These are phyloP conservation scores for Porites evermanni DNA, from an alignment of 92 coral and sea anemone genomes.

Conservation along the genomic window DNA sequence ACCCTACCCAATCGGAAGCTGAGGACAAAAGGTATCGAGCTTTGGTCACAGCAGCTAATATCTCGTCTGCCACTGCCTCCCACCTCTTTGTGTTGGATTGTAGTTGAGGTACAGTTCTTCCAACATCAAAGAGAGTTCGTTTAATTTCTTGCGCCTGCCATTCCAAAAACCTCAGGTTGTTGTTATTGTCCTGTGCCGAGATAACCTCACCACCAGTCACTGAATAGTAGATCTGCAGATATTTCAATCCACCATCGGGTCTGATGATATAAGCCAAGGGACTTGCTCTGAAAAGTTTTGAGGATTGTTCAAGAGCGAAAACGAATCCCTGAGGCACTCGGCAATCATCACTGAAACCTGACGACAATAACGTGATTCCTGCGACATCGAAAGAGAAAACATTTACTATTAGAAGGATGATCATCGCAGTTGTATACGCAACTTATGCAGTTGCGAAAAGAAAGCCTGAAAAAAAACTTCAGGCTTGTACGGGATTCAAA, in stretches of 20 bases:
- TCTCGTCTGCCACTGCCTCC: constrained; percentile 1
- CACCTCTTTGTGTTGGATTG: not conserved
- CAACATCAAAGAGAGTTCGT: constrained; percentile 8
- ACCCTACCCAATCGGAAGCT: not conserved
- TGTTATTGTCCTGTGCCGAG: not conserved
- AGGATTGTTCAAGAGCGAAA: not conserved
- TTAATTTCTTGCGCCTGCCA: constrained; percentile 14
- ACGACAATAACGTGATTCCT: not conserved
- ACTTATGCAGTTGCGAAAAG: too few relatives aligned
- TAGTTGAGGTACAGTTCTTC: constrained; percentile 14
- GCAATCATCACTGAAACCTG: not conserved
- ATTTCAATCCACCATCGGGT: not conserved
- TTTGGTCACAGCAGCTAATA: not conserved
- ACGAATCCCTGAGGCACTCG: constrained; percentile 9
- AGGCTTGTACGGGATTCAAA: too few relatives aligned
- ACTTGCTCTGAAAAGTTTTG: constrained; percentile 3
- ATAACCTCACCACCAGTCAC: constrained; percentile 12
- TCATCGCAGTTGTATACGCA: too few relatives aligned
- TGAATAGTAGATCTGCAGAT: constrained; percentile 18
- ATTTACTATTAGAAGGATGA: too few relatives aligned
- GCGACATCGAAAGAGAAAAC: not conserved
- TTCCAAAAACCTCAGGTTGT: constrained; percentile 15
- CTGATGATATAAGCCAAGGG: not conserved
- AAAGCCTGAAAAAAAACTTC: too few relatives aligned
- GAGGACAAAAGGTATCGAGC: constrained; percentile 5